These are phyloP conservation scores for Cavia aperea DNA, from an alignment of 2,113 vertebrate genomes.

Conservation along the genomic window DNA sequence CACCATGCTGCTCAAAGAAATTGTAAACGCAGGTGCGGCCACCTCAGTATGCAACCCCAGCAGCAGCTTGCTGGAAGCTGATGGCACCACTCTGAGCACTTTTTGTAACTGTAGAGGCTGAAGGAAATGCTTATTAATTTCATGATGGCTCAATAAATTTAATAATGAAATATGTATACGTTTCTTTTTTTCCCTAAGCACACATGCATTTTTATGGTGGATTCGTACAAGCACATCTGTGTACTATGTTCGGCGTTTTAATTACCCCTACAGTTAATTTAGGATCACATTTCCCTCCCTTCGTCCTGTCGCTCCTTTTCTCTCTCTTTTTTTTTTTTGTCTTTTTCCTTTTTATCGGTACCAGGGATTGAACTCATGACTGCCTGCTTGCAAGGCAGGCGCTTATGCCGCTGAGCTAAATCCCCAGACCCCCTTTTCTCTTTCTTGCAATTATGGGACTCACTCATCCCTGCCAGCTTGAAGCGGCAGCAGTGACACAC, in stretches of 20 bases:
- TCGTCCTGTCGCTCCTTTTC: too few relatives aligned
- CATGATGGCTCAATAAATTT: background rate
- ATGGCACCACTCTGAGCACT: too few relatives aligned
- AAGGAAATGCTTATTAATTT: background rate
- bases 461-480: background rate
- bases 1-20: background rate
- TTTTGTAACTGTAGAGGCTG: background rate
- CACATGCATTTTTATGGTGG: background rate
- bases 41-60: background rate
- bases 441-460: background rate
- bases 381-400: too few relatives aligned
- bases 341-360: too few relatives aligned
- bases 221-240: background rate
- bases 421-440: too few relatives aligned
- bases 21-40: background rate
- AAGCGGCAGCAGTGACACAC: too few relatives aligned
- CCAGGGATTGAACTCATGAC: too few relatives aligned
- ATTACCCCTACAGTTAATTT: background rate
- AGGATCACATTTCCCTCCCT: background rate
- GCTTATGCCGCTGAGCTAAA: too few relatives aligned
- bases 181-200: background rate
- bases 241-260: background rate
- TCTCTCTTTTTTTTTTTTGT: background rate
- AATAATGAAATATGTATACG: background rate
- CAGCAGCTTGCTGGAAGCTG: background rate